Evolutionary conservation across 2,888 invertebrate genomes (phyloP), one percentile per base, ranked within the genome.

Genomic region (Melipona beecheii): DNA sequence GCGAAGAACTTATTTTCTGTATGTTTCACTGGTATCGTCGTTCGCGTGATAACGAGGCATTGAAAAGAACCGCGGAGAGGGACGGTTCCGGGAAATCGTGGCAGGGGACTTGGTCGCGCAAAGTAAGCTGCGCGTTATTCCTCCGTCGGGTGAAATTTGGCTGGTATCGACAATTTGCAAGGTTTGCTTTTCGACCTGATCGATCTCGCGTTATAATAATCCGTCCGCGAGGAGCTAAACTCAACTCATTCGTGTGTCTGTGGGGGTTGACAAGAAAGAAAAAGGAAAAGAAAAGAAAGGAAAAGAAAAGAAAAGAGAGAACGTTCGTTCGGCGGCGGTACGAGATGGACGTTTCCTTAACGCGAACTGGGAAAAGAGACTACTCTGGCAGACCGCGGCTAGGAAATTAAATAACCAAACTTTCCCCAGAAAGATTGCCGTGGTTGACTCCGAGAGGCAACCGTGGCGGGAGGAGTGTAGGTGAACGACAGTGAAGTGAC

Each of bases 331-430:
- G 52, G 24, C 64, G 19, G n/a, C 21, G 58, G 58, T 58, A 43
- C 56, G 56, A 80, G 70, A 79, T 69, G 84, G 75, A 75, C 74
- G 74, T 56, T 56, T 64, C 64, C 50, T 54, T 56, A 15, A 52
- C 52, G 65, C 58, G 50, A 43, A 24, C n/a, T n/a, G 56, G 36
- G 78, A n/a, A 62, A 77, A 64, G 62, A 65, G 52, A 66, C 52
- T 58, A 11, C 54, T n/a, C 73, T 70, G 72, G 81, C 86, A 83
- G 78, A 85, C 84, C 85, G 84, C 87, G 76, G 90, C 76, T 81
- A 86, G 87, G 86, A 93, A 93, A 93, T 93, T 93, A 93, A 93
- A 93, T 93, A 93, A 93, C 91, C 92, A 90, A 93, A 93, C 90
- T 92, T 93, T 92, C 86, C 87, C 82, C 1, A 81, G 75, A 83